Percentiles rank a stretch among this genome's conserved stretches.
Evolutionary conservation across 1,140 invertebrate species (phyloP).

Genomic region (Caenorhabditis remanei): DNA sequence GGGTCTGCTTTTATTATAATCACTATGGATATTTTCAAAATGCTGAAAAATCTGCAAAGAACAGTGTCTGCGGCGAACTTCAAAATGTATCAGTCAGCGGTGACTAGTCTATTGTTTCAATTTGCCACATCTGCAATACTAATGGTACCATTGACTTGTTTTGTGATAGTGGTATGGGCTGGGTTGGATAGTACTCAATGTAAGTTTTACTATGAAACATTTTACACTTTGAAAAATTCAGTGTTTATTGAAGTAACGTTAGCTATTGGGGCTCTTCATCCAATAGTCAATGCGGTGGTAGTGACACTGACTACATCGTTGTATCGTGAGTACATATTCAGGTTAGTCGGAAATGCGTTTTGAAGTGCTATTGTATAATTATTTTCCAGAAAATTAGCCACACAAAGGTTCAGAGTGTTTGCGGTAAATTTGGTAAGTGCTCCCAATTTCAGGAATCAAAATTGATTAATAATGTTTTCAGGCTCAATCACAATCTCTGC

Average conservation of each 20-base stretch:
- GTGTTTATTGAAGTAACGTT: background rate
- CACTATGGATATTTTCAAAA: conserved; percentile 3
- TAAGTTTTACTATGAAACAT: background rate
- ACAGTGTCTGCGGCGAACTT: background rate
- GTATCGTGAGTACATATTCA: background rate
- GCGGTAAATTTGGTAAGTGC: background rate
- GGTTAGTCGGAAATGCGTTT: background rate
- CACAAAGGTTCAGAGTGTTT: background rate
- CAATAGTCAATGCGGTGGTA: conserved; percentile 5
- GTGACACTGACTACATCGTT: background rate
- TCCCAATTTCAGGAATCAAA: background rate
- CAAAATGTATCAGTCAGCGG: background rate
- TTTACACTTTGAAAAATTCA: background rate
- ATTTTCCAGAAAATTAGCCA: background rate
- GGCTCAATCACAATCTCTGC: background rate
- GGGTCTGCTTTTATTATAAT: background rate
- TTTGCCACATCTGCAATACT: background rate
- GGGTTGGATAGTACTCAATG: background rate
- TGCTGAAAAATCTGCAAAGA: background rate
- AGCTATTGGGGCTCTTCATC: background rate
- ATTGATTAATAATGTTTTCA: background rate
- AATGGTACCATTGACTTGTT: background rate
- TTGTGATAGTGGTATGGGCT: background rate
- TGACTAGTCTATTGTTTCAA: background rate
- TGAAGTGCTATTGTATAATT: background rate